These are phyloP conservation scores for Papio anubis DNA, from an alignment of 2,113 vertebrate genomes.

Conservation along the genomic window DNA sequence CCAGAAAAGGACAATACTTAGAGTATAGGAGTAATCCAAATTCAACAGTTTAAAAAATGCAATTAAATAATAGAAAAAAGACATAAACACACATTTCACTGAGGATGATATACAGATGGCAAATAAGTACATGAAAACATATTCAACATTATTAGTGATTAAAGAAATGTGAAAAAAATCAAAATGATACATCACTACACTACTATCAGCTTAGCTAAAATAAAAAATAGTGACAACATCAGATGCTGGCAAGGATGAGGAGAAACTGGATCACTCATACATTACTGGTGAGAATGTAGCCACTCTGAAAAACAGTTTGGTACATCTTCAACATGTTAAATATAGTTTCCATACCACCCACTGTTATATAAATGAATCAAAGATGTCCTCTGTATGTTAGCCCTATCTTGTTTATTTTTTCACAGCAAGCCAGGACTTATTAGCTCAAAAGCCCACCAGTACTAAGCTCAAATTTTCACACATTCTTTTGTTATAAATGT, in stretches of 20 bases:
- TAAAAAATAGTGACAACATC: neutral
- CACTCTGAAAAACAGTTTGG: neutral
- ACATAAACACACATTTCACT: neutral
- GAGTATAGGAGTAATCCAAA: neutral
- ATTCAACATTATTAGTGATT: neutral
- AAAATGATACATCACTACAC: neutral
- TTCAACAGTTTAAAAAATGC: neutral
- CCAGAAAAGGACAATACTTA: neutral
- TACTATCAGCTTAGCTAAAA: neutral
- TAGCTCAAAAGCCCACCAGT: neutral
- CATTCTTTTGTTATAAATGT: neutral
- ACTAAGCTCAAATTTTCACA: neutral
- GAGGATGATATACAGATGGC: neutral
- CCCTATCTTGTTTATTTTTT: neutral
- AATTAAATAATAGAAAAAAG: neutral
- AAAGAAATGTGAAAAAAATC: neutral
- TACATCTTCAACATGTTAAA: neutral
- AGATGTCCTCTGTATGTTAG: neutral
- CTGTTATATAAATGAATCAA: neutral
- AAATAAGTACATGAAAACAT: neutral
- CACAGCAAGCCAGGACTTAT: neutral
- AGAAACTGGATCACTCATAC: neutral
- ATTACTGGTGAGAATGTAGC: neutral
- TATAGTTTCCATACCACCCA: neutral
- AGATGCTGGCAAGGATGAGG: neutral